Base-by-base conservation (phyloP, 2,113 vertebrate species). In the Labrus mixtus region DNA sequence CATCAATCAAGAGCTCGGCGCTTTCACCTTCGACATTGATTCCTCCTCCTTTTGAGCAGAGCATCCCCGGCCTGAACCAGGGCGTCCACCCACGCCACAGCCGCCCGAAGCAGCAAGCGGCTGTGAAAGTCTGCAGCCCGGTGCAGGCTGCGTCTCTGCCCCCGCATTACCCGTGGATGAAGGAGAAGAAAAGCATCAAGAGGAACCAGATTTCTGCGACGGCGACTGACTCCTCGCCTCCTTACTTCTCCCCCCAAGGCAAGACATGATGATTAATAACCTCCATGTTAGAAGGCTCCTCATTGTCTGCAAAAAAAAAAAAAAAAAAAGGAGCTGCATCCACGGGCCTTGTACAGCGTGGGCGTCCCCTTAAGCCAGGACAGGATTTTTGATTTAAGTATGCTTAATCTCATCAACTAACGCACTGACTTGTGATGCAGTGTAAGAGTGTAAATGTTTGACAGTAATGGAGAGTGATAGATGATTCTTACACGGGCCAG, bases 1-100 rank as follows among this genome's bases (percentile, higher is more conserved):
- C 98, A 98, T 99, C 98, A 98, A 98, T 99, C 97, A 99, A 97
- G 96, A 97, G 95, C 95, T 96, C 97, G 95, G 95, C 96, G 97
- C 96, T 97, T 96, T 97, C 97, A 96, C 96, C 95, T 93, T 95
- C 97, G 95, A 97, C 97, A 96, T 95, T 96, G 95, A 97, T 97
- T 97, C 97, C 96, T 97, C 97, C 97, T 98, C 97, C 97, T 95
- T 97, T 97, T 93, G 96, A 98, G 95, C 97, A 97, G 93, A 97
- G 95, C 95, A 96, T 98, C 94, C 95, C 96, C 87, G 97, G 96
- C 95, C 95, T 98, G 92, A 95, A 94, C 94, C 95, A 96, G 91
- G 94, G 95, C 95, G 94, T 94, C 94, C 96, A 96, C 94, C 95
- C 97, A 93, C 96, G 96, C 94, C 96, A 96, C 94, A 94, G 95